Percentiles rank a stretch among this genome's conserved stretches.
Evolutionary conservation across 2,888 invertebrate species (phyloP).

Genomic region (Coelopa pilipes): DNA sequence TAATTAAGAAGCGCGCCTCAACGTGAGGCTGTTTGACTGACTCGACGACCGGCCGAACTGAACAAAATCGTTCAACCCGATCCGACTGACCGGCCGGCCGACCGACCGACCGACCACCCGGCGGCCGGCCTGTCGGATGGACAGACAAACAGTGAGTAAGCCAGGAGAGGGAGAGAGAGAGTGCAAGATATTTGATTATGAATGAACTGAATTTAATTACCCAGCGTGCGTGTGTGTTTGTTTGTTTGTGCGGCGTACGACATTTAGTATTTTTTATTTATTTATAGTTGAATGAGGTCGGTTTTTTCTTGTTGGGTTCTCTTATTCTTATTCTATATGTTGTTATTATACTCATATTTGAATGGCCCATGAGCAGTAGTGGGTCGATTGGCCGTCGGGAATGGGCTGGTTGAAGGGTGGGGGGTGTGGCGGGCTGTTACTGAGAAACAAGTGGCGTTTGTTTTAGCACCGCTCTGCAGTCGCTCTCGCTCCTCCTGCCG

Average conservation of each 20-base stretch:
- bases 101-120: neutral
- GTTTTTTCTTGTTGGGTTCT: neutral
- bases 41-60: too few relatives aligned
- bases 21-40: constrained; percentile 20
- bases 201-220: constrained; percentile 37
- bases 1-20: constrained; percentile 18
- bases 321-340: constrained; percentile 32
- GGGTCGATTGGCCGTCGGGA: too few relatives aligned
- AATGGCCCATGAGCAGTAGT: constrained; percentile 31
- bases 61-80: neutral
- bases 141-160: neutral
- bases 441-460: constrained; percentile 43
- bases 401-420: too few relatives aligned
- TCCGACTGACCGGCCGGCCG: neutral
- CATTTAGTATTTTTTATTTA: constrained; percentile 35
- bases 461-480: constrained; percentile 11
- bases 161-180: constrained; percentile 5
- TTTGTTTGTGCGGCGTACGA: neutral
- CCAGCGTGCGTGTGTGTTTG: constrained; percentile 12
- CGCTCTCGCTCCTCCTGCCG: constrained; percentile 43
- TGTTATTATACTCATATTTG: constrained; percentile 40
- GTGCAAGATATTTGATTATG: constrained; percentile 32
- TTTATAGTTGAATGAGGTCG: constrained; percentile 35
- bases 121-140: too few relatives aligned
- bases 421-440: too few relatives aligned